Conservation (phyloP, 2,113 vertebrate species). For the Abramis brama region DNA sequence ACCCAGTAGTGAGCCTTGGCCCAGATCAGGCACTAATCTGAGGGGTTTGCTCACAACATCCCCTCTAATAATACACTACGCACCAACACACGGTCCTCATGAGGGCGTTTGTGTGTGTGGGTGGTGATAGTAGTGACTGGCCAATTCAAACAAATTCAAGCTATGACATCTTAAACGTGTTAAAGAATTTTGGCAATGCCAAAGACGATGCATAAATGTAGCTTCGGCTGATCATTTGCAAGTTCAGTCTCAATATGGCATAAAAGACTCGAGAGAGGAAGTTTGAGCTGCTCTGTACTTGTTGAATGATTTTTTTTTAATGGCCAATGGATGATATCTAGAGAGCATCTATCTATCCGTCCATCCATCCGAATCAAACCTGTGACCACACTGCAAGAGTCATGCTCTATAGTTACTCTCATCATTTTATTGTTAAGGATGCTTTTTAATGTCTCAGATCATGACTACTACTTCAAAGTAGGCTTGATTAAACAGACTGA, state of each 20-base stretch:
- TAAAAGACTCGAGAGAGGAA: background rate
- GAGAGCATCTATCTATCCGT: background rate
- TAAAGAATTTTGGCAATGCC: background rate
- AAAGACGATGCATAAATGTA: constrained; percentile 1
- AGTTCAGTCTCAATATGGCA: background rate
- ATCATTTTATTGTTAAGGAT: background rate
- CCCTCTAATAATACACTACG: constrained; percentile 51
- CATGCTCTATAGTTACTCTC: background rate
- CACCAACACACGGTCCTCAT: background rate
- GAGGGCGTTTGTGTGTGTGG: background rate
- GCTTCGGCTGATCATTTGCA: constrained; percentile 13
- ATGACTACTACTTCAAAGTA: background rate
- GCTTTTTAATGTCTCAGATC: background rate
- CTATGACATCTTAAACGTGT: background rate
- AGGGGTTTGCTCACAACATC: constrained; percentile 53
- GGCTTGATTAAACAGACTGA: background rate
- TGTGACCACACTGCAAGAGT: background rate
- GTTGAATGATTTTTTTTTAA: background rate
- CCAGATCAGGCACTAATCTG: constrained; percentile 54
- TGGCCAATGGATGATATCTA: background rate
- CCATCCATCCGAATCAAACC: background rate
- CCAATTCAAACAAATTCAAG: background rate
- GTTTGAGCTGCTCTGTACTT: background rate
- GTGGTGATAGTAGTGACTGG: background rate
- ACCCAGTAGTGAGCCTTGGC: constrained; percentile 45